Base-by-base conservation (phyloP, 2,888 invertebrate species). In the Podotricha telesiphe region DNA sequence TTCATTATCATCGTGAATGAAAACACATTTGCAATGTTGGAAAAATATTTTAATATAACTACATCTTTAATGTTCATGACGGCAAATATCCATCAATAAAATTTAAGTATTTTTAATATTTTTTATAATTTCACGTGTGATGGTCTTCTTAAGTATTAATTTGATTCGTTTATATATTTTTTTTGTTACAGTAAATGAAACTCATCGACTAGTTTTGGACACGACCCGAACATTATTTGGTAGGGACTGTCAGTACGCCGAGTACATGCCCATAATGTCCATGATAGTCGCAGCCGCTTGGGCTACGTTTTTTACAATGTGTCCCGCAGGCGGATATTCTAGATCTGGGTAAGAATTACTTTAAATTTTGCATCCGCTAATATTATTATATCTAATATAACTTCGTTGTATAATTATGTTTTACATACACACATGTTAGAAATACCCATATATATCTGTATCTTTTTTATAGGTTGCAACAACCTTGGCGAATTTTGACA, bases 221-320 rank as follows among this genome's bases (percentile, higher is more conserved):
- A 81, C 83, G 0, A 75, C 82, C 0, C 79, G 87, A 42, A 83
- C 88, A 0, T 77, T 89, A n/a, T 92, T 91, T 73, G 83, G 80
- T 3, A 69, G 70, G 11, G 83, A 84, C 67, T 93, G 93, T 67
- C 80, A 89, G 73, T 91, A 87, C 71, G 86, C 87, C 0, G 89
- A 90, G 78, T 93, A 89, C 78, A 89, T 89, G 87, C 92, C 93
- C 4, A 80, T 93, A 10, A 74, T 91, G 78, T 89, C 92, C 0
- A 85, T 87, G 17, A 82, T 90, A 61, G 83, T 88, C 69, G 91
- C 90, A 0, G 79, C 82, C 1, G 81, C 88, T 3, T 93, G 93
- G 93, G 76, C 85, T 15, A 87, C 87, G 0, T 73, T 93, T 75
- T 93, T 92, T 78, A 87, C 86, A 34, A 91, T 92, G 88, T 93